phyloP scores from a whole-genome alignment of 2,797 vertebrate genomes.

The Typhlichthys eigenmanni region DNA sequence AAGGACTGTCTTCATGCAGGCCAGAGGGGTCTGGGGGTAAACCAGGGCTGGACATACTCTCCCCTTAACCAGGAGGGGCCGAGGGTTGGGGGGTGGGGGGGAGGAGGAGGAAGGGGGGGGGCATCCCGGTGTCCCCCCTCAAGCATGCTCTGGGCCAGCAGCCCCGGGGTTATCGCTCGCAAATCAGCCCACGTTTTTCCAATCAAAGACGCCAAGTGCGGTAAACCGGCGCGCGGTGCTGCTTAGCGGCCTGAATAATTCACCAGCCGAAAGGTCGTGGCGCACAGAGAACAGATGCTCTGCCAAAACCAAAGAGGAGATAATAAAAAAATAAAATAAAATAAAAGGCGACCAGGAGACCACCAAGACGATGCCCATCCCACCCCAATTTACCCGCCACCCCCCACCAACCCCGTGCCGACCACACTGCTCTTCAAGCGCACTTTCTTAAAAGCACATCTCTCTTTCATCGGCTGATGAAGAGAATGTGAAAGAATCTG shows the following conservation, averaged over 20 bases:
- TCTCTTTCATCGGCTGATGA: conserved; percentile 71
- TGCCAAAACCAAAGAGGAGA: conserved; percentile 13
- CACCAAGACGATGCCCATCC: conserved; percentile 4
- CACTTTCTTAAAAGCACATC: conserved; percentile 58
- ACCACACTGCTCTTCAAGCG: conserved; percentile 50
- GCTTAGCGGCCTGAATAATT: conserved; percentile 81
- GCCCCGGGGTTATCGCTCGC: conserved; percentile 78
- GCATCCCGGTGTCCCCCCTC: conserved; percentile 55
- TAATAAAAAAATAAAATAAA: conserved; percentile 29
- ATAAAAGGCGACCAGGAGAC: conserved; percentile 28
- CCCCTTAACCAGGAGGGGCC: conserved; percentile 62
- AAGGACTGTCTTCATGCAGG: conserved; percentile 53
- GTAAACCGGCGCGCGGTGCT: conserved; percentile 72
- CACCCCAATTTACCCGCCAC: no score
- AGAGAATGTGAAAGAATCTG: conserved; percentile 24
- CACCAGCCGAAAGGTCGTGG: conserved; percentile 68
- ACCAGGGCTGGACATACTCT: conserved; percentile 57
- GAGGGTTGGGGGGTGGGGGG: conserved; percentile 31
- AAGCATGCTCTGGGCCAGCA: conserved; percentile 73
- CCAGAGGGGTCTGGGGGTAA: conserved; percentile 50
- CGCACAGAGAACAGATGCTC: conserved; percentile 55
- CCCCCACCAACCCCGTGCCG: conserved; percentile 21
- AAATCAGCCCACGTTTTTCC: conserved; percentile 77
- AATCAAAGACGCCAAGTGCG: conserved; percentile 78
- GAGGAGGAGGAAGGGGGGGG: neutral